These are phyloP conservation scores for Orthosia incerta DNA, from an alignment of 2,888 invertebrate species.

Conservation along the genomic window DNA sequence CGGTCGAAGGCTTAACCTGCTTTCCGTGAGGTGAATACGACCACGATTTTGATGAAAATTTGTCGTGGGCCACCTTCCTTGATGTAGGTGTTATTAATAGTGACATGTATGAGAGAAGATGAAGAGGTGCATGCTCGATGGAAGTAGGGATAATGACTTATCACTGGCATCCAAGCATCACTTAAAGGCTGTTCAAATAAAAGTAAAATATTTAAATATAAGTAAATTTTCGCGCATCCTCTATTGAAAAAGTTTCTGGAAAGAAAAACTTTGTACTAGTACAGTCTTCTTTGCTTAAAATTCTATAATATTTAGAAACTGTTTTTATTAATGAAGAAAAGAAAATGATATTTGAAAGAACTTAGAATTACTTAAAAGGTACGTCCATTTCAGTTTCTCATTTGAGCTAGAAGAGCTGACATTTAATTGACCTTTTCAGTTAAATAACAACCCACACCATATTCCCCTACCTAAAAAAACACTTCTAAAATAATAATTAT, in stretches of 20 bases:
- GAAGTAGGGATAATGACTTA: too few species aligned
- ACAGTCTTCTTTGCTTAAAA: too few species aligned
- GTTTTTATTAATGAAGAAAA: too few species aligned
- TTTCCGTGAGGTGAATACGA: constrained; percentile 29
- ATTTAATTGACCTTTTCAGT: background rate
- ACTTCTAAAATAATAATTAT: constrained; percentile 19
- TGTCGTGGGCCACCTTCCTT: background rate
- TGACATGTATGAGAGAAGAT: background rate
- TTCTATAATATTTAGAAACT: too few species aligned
- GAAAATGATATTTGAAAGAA: too few species aligned
- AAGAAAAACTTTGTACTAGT: too few species aligned
- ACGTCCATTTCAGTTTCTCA: background rate
- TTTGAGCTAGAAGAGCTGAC: background rate
- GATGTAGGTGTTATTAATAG: background rate
- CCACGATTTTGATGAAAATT: constrained; percentile 22
- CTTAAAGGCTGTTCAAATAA: too few species aligned
- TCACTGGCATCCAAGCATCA: background rate
- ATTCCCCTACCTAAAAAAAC: constrained; percentile 30
- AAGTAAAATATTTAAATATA: too few species aligned
- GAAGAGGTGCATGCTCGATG: background rate
- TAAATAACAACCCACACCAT: constrained; percentile 2
- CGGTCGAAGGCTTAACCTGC: constrained; percentile 54
- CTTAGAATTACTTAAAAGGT: too few species aligned
- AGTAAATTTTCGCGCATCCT: too few species aligned
- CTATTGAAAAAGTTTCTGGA: too few species aligned